Evolutionary conservation across 2,113 vertebrate genomes (phyloP).

Genomic region (Apaloderma vittatum): DNA sequence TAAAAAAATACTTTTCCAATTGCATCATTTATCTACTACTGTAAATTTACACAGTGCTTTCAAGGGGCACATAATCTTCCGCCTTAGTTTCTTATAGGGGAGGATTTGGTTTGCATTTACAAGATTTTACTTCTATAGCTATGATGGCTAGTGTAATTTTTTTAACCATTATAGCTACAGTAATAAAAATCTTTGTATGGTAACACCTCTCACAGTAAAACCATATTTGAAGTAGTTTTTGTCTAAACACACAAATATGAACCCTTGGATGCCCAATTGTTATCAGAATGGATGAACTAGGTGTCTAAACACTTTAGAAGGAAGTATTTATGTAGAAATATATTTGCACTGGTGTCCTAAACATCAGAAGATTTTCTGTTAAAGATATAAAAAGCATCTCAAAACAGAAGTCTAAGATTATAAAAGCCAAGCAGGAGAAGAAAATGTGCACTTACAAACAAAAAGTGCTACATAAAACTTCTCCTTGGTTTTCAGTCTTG

Average conservation of each 20-base stretch:
- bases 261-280: neutral
- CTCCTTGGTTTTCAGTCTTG: neutral
- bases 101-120: neutral
- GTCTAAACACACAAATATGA: neutral
- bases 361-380: neutral
- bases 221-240: neutral
- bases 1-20: conserved; percentile 32
- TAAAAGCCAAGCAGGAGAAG: neutral
- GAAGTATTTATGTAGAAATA: neutral
- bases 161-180: neutral
- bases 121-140: neutral
- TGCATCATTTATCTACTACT: conserved; percentile 38
- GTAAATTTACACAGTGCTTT: conserved; percentile 40
- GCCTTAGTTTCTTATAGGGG: neutral
- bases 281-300: neutral
- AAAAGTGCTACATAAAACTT: neutral
- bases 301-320: neutral
- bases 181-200: neutral
- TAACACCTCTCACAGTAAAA: neutral
- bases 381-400: neutral
- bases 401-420: neutral
- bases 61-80: neutral
- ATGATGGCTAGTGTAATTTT: neutral
- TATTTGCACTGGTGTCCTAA: neutral
- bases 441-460: neutral